Base-by-base conservation (phyloP, 2,888 invertebrate genomes). In the Charanyca ferruginea region DNA sequence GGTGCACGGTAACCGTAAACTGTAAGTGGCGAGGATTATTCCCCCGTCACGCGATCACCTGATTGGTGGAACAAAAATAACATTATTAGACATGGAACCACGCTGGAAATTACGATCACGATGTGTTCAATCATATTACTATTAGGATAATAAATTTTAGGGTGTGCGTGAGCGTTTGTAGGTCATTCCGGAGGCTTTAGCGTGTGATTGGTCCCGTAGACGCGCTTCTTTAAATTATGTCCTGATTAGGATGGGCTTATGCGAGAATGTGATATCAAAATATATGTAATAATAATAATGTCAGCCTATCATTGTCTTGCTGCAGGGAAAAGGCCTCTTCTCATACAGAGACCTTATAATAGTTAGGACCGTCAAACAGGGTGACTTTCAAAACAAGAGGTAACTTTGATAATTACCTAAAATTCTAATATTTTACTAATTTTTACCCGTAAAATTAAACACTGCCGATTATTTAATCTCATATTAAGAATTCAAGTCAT, bases 81-180 rank as follows among this genome's bases (percentile, higher is more conserved):
- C 89, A 88, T 91, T 93, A 91, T 90, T 90, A 89, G 83, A 85
- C 84, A 85, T 85, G 86, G 87, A 87, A 87, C 82, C 81, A 79
- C 78, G 84, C 77, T 86, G 76, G 81, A 86, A 89, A 89, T 89
- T 89, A 87, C 83, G 86, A 85, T 84, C 85, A 83, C 80, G 84
- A 82, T 83, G 87, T 85, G 86, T 87, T 89, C 89, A 89, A 90
- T 89, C 88, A 89, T 87, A 89, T 86, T 83, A 85, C 86, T 86
- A 84, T 86, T 83, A 86, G 67, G 83, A 82, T 84, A 85, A 89
- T 89, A 87, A 87, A 86, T 86, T 85, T 85, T 80, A 66, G 79
- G 79, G 73, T 66, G 82, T 85, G 85, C 86, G 89, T 87, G 85
- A 83, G 79, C 83, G 79, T 77, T 81, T 77, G 63, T 81, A 73